phyloP scores from a whole-genome alignment of 2,797 vertebrate genomes.

The Hoplostethus mediterraneus region DNA sequence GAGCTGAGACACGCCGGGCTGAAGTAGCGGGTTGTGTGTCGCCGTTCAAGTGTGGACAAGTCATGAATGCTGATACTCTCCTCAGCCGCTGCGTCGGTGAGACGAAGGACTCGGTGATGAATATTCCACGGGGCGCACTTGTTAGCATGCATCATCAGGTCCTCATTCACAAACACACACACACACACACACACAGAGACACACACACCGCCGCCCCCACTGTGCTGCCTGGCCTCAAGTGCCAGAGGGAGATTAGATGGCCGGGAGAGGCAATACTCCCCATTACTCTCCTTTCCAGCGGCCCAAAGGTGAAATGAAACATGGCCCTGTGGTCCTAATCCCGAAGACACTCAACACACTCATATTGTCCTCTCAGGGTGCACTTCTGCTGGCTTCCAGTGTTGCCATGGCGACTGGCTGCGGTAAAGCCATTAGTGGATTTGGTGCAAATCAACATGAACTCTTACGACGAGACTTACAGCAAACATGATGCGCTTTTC shows the following conservation, averaged over 20 bases:
- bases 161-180: slow-evolving; percentile 24
- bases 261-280: slow-evolving; percentile 59
- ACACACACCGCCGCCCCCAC: slow-evolving; percentile 52
- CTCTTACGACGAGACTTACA: slow-evolving; percentile 32
- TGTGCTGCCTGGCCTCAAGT: slow-evolving; percentile 67
- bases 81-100: slow-evolving; percentile 51
- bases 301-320: slow-evolving; percentile 78
- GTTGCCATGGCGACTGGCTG: slow-evolving; percentile 84
- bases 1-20: slow-evolving; percentile 14
- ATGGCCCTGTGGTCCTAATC: slow-evolving; percentile 76
- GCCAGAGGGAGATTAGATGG: slow-evolving; percentile 73
- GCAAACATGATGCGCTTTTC: slow-evolving; percentile 45
- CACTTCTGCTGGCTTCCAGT: slow-evolving; percentile 75
- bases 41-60: slow-evolving; percentile 56
- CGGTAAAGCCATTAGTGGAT: slow-evolving; percentile 78
- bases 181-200: slow-evolving; percentile 16
- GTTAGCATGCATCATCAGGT: slow-evolving; percentile 80
- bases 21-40: slow-evolving; percentile 44
- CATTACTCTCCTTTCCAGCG: slow-evolving; percentile 72
- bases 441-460: slow-evolving; percentile 74
- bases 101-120: slow-evolving; percentile 73
- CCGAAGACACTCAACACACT: slow-evolving; percentile 74
- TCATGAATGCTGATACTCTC: slow-evolving; percentile 67
- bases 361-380: slow-evolving; percentile 69
- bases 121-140: slow-evolving; percentile 83